Base-by-base conservation (phyloP, 1,140 invertebrate genomes). In the Orussus abietinus region DNA sequence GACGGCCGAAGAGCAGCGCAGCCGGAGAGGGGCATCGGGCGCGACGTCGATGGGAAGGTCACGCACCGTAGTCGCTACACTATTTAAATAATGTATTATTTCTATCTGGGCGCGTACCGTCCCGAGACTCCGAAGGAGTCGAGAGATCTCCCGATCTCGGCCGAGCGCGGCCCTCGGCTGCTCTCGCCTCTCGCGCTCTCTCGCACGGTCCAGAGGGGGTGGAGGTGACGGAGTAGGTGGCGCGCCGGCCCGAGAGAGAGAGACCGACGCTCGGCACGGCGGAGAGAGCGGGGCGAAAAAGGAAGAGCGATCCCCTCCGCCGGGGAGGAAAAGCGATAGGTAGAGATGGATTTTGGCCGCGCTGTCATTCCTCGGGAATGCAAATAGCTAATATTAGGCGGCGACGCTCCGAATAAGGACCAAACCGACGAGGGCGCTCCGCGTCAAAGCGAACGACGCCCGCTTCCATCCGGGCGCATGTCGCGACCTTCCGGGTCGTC, bases 11-110 rank as follows among this genome's bases (percentile, higher is more conserved):
- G 36, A 6, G 30, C 25, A 29, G 26, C 9, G 29, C 20, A 14
- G 19, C n/a, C 9, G 12, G 30, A 14, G 38, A n/a, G 31, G n/a
- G 17, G 26, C 14, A 13, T 18, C 15, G 29, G 32, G 13, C 15
- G 13, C 37, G 18, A 53, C 49, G 57, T 59, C 58, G 58, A 61
- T 58, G 57, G 56, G 58, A 60, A 60, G 58, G 58, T 60, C 58
- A 60, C 57, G 57, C 58, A 61, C 52, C 33, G 47, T 44, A 55
- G 58, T 57, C 57, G 58, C 58, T 55, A 57, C 55, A 59, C 45
- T 59, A 59, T 59, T 59, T 59, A 59, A 61, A 61, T 61, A 59
- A 61, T 61, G 55, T 61, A 59, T 54, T 57, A 57, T 59, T 59
- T 59, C 52, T 52, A 60, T 57, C 51, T 53, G 43, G 44, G 20